Base-by-base conservation (phyloP, 2,888 invertebrate genomes). In the Euzophera pinguis region DNA sequence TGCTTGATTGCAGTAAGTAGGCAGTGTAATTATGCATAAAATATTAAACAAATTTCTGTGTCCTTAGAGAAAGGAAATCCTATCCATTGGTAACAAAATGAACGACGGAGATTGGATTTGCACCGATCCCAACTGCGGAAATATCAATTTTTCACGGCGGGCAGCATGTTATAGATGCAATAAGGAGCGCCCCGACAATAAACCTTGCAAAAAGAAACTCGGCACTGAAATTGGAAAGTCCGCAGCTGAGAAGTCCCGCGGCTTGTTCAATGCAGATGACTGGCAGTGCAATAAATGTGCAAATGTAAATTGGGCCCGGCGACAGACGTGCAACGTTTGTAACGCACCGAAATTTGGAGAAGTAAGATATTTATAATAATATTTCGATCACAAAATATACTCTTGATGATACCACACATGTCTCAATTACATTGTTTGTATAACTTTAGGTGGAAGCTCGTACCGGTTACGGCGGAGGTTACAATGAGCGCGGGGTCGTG, bases 211-310 rank as follows among this genome's bases (percentile, higher is more conserved):
- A 81, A 96, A 96, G 82, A 97, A 97, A 84, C 91, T 97, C 47
- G 97, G 98, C 0, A 96, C 97, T 55, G 99, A 99, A 90, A 99
- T 99, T 66, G 99, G 99, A 3, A 99, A 99, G 90, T 96, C 95
- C 16, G 97, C 98, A 34, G 99, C 99, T 0, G 99, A 99, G 81
- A 99, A 99, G 86, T 98, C 98, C 71, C 94, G 97, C 66, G 98
- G 98, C n/a, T 91, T 98, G 56, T 94, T 93, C 81, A 97, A 98
- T 84, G 99, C 99, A 35, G 99, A 99, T 81, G 99, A 99, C 85
- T 99, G 99, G 99, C 98, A 98, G 78, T 99, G 99, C 84, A 97
- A 97, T 84, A 99, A 99, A 82, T 99, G 99, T 90, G 99, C 99
- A n/a, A 99, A 99, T 85, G 99, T 99, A 9, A 99, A 99, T 84